Conservation (phyloP, 37 sponge, comb jelly and placozoan species). For the Agelas oroides region DNA sequence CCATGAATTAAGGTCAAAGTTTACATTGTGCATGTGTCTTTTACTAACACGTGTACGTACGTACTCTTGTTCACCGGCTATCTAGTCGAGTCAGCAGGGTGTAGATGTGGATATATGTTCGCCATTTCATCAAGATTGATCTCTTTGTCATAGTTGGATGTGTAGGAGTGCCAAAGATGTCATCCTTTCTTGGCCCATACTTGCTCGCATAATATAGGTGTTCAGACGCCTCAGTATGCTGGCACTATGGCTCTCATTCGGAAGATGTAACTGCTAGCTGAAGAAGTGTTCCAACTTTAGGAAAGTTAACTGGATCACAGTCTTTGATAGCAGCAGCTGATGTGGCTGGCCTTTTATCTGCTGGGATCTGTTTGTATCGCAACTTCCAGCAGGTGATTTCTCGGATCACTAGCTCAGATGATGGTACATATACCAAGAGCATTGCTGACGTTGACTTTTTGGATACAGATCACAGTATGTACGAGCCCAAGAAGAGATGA, state of each 20-base stretch:
- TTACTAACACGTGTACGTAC: no score
- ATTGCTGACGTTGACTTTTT: neutral
- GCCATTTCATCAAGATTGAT: conserved; percentile 5
- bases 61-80: no score
- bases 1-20: no score
- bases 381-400: conserved; percentile 45
- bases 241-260: conserved; percentile 62
- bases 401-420: conserved; percentile 33
- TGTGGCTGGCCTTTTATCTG: conserved; percentile 32
- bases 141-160: neutral
- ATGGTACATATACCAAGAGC: conserved; percentile 37
- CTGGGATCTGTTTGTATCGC: neutral
- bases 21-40: no score
- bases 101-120: neutral
- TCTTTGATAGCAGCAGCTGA: conserved; percentile 37
- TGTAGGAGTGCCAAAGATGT: neutral
- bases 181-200: conserved; percentile 30
- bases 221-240: conserved; percentile 43
- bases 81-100: no score
- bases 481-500: conserved; percentile 42
- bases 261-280: conserved; percentile 58
- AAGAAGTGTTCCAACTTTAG: conserved; percentile 23
- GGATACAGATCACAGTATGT: conserved; percentile 26
- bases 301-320: conserved; percentile 27
- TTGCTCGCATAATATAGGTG: conserved; percentile 49